A percentile compares a stretch with the other conserved stretches of the same genome.
phyloP scores from a whole-genome alignment of 2,888 invertebrate species.

The Tenthredo amoena region DNA sequence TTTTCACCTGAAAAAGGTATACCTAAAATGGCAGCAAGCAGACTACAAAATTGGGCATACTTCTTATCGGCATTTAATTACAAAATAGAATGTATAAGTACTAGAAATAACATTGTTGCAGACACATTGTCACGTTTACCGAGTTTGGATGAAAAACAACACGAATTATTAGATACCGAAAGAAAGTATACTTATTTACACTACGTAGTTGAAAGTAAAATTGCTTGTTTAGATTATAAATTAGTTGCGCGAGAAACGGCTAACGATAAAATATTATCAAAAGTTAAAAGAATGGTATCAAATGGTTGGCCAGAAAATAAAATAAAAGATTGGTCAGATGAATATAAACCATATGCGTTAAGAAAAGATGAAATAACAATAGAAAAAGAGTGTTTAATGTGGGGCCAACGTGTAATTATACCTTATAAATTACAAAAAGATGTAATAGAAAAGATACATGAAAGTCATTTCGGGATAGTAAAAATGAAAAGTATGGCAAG shows the following conservation, averaged over 20 bases:
- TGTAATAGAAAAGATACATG: background rate
- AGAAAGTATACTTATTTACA: constrained; percentile 18
- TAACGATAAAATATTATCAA: background rate
- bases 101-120: background rate
- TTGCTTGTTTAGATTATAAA: background rate
- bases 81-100: background rate
- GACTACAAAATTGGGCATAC: background rate
- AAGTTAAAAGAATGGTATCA: constrained; percentile 13
- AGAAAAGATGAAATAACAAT: constrained; percentile 26
- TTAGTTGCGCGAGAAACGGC: background rate
- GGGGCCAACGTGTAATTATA: background rate
- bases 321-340: background rate
- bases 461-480: constrained; percentile 7
- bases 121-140: constrained; percentile 26
- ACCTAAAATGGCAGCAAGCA: background rate
- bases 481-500: constrained; percentile 33
- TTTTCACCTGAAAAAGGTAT: background rate
- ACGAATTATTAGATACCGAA: background rate
- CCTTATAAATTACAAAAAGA: background rate
- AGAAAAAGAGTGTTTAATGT: constrained; percentile 27
- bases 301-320: background rate
- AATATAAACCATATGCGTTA: background rate
- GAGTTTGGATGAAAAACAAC: background rate
- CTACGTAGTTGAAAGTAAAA: constrained; percentile 1
- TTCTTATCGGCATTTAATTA: background rate